Evolutionary conservation across 2,888 invertebrate species (phyloP), one percentile per base, ranked within the genome.

Genomic region (Bombyx huttoni): DNA sequence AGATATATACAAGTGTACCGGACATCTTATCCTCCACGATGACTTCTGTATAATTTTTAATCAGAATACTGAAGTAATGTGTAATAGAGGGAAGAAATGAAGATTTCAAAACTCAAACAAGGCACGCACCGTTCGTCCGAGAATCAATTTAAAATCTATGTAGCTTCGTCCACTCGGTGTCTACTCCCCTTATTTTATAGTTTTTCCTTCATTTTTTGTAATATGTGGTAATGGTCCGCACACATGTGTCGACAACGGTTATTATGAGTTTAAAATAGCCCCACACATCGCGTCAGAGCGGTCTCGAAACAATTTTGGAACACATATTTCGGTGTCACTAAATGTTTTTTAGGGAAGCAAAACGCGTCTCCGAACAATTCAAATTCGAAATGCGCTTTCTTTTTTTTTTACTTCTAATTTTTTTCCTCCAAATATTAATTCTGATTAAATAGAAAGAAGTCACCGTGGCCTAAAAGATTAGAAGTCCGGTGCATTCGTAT

Each of bases 241-340:
- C 88, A 87, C 86, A 87, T 85, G 86, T 88, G 88, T 74, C 75
- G 86, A 74, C 81, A 77, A 77, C 76, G 77, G 82, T 83, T 88
- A 81, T 83, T 85, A 88, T 78, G 88, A 83, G 87, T 88, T 88
- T 85, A 88, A 88, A 88, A 88, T 88, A 88, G 83, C 88, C 79
- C 71, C 78, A 77, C 78, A 80, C 71, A 69, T 61, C 67, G 76
- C 65, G 72, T 75, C 73, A 74, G 76, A 79, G 75, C 81, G 84
- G 83, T 68, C 78, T 70, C 67, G 73, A 72, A 70, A 67, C 67
- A 68, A 66, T 73, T 70, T 67, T 63, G 60, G 60, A 58, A 57
- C 47, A 53, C 49, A 52, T 49, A 53, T 50, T 50, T 14, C 45
- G 50, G 33, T 49, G 45, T 40, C 45, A 40, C 13, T 14, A 14